Percentiles rank a stretch among this genome's conserved stretches.
phyloP scores from a whole-genome alignment of 2,888 invertebrate species.

The Nezara viridula region DNA sequence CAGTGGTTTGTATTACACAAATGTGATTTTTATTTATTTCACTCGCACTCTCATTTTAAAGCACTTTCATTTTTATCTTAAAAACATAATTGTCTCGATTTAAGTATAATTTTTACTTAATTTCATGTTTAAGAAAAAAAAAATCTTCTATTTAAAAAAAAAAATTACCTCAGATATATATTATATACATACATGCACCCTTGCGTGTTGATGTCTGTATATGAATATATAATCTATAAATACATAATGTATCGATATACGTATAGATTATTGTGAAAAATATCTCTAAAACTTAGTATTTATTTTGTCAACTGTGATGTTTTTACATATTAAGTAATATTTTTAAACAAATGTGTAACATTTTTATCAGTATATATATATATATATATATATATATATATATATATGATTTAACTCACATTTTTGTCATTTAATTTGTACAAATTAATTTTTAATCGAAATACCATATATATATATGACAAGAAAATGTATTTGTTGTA shows the following conservation, averaged over 20 bases:
- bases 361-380: background rate
- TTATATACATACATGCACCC: slow-evolving; percentile 7
- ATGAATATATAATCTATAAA: slow-evolving; percentile 39
- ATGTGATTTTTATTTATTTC: slow-evolving; percentile 10
- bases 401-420: slow-evolving; percentile 39
- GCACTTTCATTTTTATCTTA: slow-evolving; percentile 3
- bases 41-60: background rate
- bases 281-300: slow-evolving; percentile 50
- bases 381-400: no score
- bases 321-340: slow-evolving; percentile 55
- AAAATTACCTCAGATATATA: slow-evolving; percentile 27
- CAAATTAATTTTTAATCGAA: slow-evolving; percentile 51
- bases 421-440: slow-evolving; percentile 42
- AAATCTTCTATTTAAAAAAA: background rate
- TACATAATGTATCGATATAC: slow-evolving; percentile 57
- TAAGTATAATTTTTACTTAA: background rate
- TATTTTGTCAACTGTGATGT: slow-evolving; percentile 57
- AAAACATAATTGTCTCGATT: background rate
- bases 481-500: slow-evolving; percentile 27
- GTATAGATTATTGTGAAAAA: slow-evolving; percentile 56
- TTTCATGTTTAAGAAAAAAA: background rate
- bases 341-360: slow-evolving; percentile 47
- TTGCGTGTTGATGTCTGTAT: slow-evolving; percentile 5
- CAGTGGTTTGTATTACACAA: slow-evolving; percentile 10
- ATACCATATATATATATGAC: slow-evolving; percentile 18